Conservation (phyloP, 2,113 vertebrate species). For the Acanthisitta chloris region DNA sequence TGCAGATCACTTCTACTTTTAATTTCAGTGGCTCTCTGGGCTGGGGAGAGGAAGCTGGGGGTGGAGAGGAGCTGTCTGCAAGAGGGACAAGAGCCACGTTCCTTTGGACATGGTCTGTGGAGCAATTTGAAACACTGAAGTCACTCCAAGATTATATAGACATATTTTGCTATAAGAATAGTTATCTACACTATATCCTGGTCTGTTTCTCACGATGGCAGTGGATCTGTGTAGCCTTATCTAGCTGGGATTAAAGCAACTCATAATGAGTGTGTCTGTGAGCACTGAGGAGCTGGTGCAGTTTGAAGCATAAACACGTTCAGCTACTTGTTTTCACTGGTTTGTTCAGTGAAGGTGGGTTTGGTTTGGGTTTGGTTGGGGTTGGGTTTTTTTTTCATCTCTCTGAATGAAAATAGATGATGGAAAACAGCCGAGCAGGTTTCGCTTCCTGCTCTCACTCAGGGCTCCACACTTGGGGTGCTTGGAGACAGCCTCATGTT, state of each 20-base stretch:
- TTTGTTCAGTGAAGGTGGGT: not conserved
- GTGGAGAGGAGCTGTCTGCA: conserved; percentile 6
- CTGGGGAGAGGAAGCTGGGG: conserved; percentile 35
- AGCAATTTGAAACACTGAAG: not conserved
- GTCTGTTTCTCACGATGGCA: not conserved
- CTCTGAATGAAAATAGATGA: conserved; percentile 20
- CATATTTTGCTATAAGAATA: not conserved
- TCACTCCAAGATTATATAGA: not conserved
- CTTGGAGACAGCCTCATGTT: fast-evolving
- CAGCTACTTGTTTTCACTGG: not conserved
- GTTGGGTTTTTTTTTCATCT: not conserved
- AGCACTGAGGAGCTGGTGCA: not conserved
- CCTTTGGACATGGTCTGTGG: not conserved
- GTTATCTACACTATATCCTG: not conserved
- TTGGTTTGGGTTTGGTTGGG: not conserved
- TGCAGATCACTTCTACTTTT: not conserved
- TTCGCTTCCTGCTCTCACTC: not conserved
- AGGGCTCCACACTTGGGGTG: fast-evolving
- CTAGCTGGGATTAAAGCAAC: not conserved
- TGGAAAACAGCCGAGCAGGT: not conserved
- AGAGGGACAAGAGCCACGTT: not conserved
- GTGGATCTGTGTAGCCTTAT: not conserved
- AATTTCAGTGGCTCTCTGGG: conserved; percentile 1
- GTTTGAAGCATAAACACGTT: not conserved
- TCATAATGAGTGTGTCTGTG: not conserved